Percentiles rank a stretch among this genome's conserved stretches.
phyloP scores from a whole-genome alignment of 2,797 vertebrate genomes.

The Crocodylus rhombifer region DNA sequence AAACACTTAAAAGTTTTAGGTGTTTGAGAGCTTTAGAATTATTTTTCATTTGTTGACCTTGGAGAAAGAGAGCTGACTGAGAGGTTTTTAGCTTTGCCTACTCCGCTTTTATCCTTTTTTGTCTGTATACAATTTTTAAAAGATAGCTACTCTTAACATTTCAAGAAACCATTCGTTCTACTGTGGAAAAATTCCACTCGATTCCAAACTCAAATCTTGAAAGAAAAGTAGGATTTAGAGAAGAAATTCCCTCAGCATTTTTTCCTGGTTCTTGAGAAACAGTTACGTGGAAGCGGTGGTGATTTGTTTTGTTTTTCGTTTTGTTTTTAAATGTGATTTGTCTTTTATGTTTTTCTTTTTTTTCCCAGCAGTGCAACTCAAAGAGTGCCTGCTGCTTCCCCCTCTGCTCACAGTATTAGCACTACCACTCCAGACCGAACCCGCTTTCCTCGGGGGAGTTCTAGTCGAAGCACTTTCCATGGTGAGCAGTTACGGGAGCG shows the following conservation, averaged over 20 bases:
- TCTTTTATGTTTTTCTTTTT: slow-evolving; percentile 44
- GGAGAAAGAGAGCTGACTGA: background rate
- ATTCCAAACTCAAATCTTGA: background rate
- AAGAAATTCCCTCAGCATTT: background rate
- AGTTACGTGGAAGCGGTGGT: background rate
- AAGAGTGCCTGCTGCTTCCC: slow-evolving; percentile 92
- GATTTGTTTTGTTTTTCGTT: too few species aligned
- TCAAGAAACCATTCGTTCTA: background rate
- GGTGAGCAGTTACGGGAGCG: slow-evolving; percentile 97
- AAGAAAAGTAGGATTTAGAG: background rate
- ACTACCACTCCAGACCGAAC: slow-evolving; percentile 93
- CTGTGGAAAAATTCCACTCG: background rate
- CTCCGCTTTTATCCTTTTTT: background rate
- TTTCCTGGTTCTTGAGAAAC: background rate
- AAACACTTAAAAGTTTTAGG: background rate
- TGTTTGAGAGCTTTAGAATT: background rate
- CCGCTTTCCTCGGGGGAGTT: slow-evolving; percentile 96
- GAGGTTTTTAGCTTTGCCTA: background rate
- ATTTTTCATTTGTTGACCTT: background rate
- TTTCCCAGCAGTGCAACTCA: slow-evolving; percentile 82
- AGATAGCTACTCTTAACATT: background rate
- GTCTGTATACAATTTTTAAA: background rate
- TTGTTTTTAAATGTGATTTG: background rate
- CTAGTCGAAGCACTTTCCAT: slow-evolving; percentile 97
- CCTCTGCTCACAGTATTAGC: slow-evolving; percentile 97